These are phyloP conservation scores for Eunapius fragilis DNA, from an alignment of 37 sponge, comb jelly and placozoan species.

Conservation along the genomic window DNA sequence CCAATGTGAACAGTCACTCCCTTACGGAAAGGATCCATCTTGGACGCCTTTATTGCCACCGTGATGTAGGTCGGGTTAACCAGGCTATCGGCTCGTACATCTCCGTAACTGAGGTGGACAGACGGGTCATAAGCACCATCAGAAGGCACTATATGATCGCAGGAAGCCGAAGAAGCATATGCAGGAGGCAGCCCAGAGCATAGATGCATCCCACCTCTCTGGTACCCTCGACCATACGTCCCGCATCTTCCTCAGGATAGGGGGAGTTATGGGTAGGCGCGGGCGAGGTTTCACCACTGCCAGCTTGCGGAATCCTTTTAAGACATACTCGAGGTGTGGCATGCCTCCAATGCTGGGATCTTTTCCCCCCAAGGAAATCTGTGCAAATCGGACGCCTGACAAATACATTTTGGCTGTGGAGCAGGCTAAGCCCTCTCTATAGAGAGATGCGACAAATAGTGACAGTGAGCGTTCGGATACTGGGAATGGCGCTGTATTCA, in stretches of 20 bases:
- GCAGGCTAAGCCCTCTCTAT: neutral
- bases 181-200: slow-evolving; percentile 45
- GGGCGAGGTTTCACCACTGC: neutral
- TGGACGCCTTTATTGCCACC: neutral
- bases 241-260: neutral
- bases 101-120: neutral
- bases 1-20: too few species aligned
- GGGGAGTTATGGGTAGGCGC: slow-evolving; percentile 36
- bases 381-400: slow-evolving; percentile 37
- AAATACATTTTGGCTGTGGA: slow-evolving; percentile 29
- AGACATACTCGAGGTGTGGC: slow-evolving; percentile 27
- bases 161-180: slow-evolving; percentile 30
- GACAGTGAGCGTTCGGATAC: slow-evolving; percentile 16
- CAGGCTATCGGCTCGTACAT: neutral
- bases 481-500: slow-evolving; percentile 12
- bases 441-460: slow-evolving; percentile 2
- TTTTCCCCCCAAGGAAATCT: slow-evolving; percentile 10
- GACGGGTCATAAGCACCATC: slow-evolving; percentile 4
- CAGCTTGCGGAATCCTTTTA: slow-evolving; percentile 1
- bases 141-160: slow-evolving; percentile 1
- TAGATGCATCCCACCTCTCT: neutral
- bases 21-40: neutral
- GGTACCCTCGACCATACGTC: neutral
- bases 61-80: neutral
- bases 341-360: neutral